These are phyloP conservation scores for Octomys mimax DNA, from an alignment of 2,797 vertebrate species.

Conservation along the genomic window DNA sequence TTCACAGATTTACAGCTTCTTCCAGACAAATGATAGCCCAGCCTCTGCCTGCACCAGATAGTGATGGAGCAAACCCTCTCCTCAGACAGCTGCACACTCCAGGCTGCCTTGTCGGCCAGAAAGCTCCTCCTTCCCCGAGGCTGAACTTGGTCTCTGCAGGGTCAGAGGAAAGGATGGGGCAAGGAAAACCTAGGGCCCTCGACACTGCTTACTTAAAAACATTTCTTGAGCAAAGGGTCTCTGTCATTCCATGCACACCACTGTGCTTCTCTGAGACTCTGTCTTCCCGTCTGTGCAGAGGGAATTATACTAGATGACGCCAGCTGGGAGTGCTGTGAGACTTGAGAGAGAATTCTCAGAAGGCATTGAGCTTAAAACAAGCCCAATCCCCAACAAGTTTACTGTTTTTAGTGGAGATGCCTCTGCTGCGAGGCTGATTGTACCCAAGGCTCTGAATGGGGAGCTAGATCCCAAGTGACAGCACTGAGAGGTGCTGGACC, in stretches of 20 bases:
- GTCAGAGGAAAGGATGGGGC: neutral
- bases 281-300: constrained; percentile 7
- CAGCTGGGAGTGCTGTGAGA: neutral
- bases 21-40: neutral
- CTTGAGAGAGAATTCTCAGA: neutral
- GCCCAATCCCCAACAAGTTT: neutral
- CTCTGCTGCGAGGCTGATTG: neutral
- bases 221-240: neutral
- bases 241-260: neutral
- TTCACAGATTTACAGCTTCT: neutral
- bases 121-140: neutral
- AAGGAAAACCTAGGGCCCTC: neutral
- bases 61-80: neutral
- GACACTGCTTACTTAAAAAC: neutral
- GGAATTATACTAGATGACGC: neutral
- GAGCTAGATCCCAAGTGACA: neutral
- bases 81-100: neutral
- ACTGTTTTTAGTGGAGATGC: neutral
- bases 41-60: fast-evolving
- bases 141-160: neutral
- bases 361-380: neutral
- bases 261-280: neutral
- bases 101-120: neutral
- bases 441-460: neutral
- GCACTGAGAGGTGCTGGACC: neutral